Evolutionary conservation across 2,113 vertebrate species (phyloP).

Genomic region (Anolis carolinensis): DNA sequence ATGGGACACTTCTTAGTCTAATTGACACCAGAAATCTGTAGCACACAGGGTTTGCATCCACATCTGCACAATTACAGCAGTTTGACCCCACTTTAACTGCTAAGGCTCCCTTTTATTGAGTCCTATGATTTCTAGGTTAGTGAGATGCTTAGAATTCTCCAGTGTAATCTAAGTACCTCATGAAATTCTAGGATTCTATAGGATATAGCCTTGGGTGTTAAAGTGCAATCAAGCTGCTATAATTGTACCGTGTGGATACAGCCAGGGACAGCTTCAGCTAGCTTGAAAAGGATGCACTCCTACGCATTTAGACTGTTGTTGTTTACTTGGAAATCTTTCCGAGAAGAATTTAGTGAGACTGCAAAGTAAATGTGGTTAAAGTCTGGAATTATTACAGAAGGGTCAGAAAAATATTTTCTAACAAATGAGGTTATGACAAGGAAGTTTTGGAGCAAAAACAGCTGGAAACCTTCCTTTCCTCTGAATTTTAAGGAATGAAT

Average conservation of each 20-base stretch:
- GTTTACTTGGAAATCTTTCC: not conserved
- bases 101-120: no score
- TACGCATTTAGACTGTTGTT: not conserved
- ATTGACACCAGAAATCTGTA: not conserved
- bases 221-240: no score
- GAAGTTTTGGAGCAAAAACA: not conserved
- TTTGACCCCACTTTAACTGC: no score
- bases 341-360: not conserved
- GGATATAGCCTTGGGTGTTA: no score
- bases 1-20: not conserved
- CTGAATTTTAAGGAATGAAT: not conserved
- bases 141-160: no score
- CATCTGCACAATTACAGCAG: no score
- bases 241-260: no score
- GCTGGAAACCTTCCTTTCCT: not conserved
- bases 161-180: no score
- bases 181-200: no score
- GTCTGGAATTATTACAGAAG: not conserved
- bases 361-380: not conserved
- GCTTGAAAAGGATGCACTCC: not conserved
- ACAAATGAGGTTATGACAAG: not conserved
- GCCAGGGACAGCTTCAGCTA: no score
- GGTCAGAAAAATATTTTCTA: not conserved
- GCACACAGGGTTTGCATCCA: not conserved
- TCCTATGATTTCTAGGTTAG: no score